Base-by-base conservation (phyloP, 2,888 invertebrate species). In the Plemyria rubiginata region DNA sequence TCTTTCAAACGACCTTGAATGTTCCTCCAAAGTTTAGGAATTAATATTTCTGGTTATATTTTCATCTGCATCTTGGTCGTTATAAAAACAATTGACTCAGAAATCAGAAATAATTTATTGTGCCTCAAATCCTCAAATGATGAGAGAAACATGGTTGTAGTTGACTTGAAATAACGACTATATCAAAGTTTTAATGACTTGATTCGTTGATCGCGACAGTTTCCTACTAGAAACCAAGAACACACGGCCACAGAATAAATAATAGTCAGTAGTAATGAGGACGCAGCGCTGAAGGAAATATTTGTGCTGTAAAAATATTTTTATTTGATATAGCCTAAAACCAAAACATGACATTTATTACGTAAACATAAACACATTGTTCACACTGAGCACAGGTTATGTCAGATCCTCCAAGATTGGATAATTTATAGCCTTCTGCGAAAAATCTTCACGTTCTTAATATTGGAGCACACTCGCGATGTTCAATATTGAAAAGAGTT, bases 401-500 rank as follows among this genome's bases (percentile, higher is more conserved):
- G 43, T 43, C n/a, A 51, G 22, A 51, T 54, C 12, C 15, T 49
- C 40, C 13, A 38, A 62, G 46, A 51, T 49, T 29, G 50, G 54
- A 59, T 65, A 65, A 66, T 68, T 66, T 68, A 70, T 67, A 49
- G 62, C 60, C 56, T 28, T 41, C 43, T 53, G 55, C 41, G 61
- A 60, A 65, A 66, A 55, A 59, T 61, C 54, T 53, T 86, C 88
- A 88, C 88, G 87, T 88, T 78, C 77, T 79, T 81, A 85, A 87
- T 86, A 87, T 79, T 79, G 71, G 74, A 76, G 73, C 74, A 75
- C 74, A 77, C 71, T 76, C 69, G 68, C n/a, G 54, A 66, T 53
- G 61, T 59, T 57, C 70, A 72, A 75, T 81, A 85, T 82, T 77
- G 78, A 74, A 70, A 62, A 36, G 54, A 46, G 13, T 77, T 75